Conservation (phyloP, 2,888 invertebrate species). For the Sinhomidia bicolor region DNA sequence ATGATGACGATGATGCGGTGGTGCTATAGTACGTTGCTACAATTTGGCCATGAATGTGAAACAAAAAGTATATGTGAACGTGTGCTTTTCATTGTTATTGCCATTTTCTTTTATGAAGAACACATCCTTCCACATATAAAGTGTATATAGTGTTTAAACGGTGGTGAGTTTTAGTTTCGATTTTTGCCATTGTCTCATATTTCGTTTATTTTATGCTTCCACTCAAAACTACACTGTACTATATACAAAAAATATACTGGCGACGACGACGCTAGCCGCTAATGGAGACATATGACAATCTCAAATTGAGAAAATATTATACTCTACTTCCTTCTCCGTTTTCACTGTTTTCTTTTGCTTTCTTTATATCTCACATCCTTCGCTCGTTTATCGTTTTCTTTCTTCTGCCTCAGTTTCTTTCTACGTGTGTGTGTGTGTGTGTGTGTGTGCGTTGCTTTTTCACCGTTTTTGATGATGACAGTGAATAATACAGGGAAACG, state of each 20-base stretch:
- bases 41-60: constrained; percentile 7
- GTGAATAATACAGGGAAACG: constrained; percentile 42
- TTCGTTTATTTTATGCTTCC: background rate
- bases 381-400: background rate
- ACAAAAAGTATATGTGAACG: background rate
- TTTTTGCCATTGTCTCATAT: background rate
- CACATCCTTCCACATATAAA: background rate
- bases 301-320: constrained; percentile 25
- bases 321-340: background rate
- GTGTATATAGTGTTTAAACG: background rate
- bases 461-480: constrained; percentile 27
- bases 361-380: background rate
- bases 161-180: background rate
- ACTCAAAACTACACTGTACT: background rate
- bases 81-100: background rate
- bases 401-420: constrained; percentile 4
- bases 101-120: background rate
- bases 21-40: background rate
- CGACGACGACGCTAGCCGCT: background rate
- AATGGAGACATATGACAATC: constrained; percentile 36
- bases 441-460: background rate
- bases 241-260: background rate
- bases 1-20: background rate
- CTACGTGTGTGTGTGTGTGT: no score
- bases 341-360: background rate